phyloP scores from a whole-genome alignment of 2,113 vertebrate species.

The Psilopsiagon aymara region DNA sequence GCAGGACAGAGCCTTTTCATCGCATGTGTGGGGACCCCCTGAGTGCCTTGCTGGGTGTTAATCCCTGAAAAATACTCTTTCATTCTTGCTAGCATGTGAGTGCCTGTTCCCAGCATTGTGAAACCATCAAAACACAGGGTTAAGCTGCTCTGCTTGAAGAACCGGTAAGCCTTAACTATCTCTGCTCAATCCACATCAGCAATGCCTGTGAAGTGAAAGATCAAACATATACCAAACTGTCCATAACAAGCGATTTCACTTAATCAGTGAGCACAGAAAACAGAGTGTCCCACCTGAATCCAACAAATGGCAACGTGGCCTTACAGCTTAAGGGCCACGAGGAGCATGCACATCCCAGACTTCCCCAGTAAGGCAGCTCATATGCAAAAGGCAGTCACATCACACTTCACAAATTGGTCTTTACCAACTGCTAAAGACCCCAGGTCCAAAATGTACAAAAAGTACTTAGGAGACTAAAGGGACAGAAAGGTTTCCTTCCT shows the following conservation, averaged over 20 bases:
- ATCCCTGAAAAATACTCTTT: not conserved
- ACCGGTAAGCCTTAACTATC: not conserved
- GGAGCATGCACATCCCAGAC: accelerated
- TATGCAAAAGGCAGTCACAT: not conserved
- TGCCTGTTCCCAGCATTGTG: not conserved
- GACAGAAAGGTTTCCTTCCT: not conserved
- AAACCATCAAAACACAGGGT: not conserved
- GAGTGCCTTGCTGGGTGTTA: not conserved
- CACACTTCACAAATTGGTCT: not conserved
- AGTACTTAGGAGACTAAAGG: not conserved
- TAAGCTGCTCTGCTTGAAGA: not conserved
- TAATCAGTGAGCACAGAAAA: not conserved
- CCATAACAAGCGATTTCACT: not conserved
- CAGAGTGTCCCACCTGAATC: not conserved
- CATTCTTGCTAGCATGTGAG: not conserved
- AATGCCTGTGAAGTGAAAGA: not conserved
- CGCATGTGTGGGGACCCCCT: accelerated
- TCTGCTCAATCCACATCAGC: not conserved
- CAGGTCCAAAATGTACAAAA: not conserved
- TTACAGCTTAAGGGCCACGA: not conserved
- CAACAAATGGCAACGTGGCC: not conserved
- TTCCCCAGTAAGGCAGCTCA: not conserved
- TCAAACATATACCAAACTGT: not conserved
- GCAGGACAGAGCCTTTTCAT: not conserved
- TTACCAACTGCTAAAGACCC: not conserved